Evolutionary conservation across 2,888 invertebrate genomes (phyloP), one percentile per base, ranked within the genome.

Genomic region (Rapana venosa): DNA sequence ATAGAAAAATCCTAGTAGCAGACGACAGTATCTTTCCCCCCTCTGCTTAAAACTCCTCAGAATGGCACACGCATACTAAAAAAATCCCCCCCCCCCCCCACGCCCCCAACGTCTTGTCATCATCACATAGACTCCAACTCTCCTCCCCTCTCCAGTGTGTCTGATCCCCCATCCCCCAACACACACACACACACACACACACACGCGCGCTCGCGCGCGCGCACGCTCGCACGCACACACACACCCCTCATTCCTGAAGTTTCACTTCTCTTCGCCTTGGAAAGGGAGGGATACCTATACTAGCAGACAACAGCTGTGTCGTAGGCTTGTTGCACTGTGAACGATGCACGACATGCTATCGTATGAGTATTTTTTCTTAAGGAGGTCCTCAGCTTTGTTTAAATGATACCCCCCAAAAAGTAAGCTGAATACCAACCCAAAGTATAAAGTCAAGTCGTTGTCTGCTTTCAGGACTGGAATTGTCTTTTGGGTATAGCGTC

Each of bases 141-240:
- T n/a, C 77, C 30, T 77, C 77, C 6, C 47, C 47, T 47, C 47
- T 47, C 47, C 47, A 47, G 4, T 47, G 47, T 47, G 47, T 47
- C 47, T 47, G 47, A 47, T 47, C 47, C 47, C 47, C 26, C 30
- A 6, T 6, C 77, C 30, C 26, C 26, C 30, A 5, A 77, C n/a
- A 77, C 77, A 77, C 77, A 77, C n/a, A 77, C 77, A 77, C 77
- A 77, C 77, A 77, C n/a, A 77, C 77, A 77, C 77, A 77, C 30
- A 77, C 77, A 77, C n/a, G n/a, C 30, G n/a, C 77, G n/a, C 77
- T 11, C 77, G n/a, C 77, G n/a, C 77, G n/a, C 77, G n/a, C 77
- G n/a, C 77, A 77, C 77, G n/a, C 77, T n/a, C 77, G n/a, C 77
- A 77, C 77, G n/a, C 77, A 77, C 77, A 77, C 77, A 77, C 77